Evolutionary conservation across 2,888 invertebrate species (phyloP), one percentile per base, ranked within the genome.

Genomic region (Megastigmus dorsalis): DNA sequence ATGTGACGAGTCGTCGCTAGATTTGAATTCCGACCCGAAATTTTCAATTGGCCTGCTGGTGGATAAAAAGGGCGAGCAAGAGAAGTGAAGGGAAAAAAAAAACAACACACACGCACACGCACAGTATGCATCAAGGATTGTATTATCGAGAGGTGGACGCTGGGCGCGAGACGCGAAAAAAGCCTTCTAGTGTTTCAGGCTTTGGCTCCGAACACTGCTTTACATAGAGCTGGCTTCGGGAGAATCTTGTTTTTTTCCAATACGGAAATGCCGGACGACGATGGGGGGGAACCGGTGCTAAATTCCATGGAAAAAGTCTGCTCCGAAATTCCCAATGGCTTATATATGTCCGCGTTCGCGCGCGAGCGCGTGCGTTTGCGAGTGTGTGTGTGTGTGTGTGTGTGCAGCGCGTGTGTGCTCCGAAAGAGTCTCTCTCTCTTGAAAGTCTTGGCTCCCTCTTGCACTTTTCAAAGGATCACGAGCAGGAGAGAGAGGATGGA

Each of bases 151-250:
- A 60, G 23, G 26, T 6, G 18, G 20, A 18, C 38, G 33, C 41
- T 59, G 13, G 20, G 10, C 7, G 9, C 23, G 6, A 0, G 26
- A 23, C 3, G 20, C 20, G 18, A 52, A 74, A 69, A 63, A 69
- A 63, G 68, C 41, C 69, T 70, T 74, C 69, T 74, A 36, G 10
- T 36, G 65, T 69, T 74, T 65, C 69, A 26, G n/a, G n/a, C 59
- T 41, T 36, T n/a, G n/a, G n/a, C n/a, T n/a, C n/a, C n/a, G n/a
- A n/a, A n/a, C n/a, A n/a, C 66, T 52, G 9, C 45, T 62, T 73
- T 73, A 28, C 59, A 67, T 54, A 60, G 20, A 57, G 48, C 26
- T 33, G 7, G n/a, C n/a, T n/a, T n/a, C n/a, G n/a, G n/a, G 41
- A 43, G 15, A 30, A 6, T 63, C 50, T 60, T 52, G 26, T 59